These are phyloP conservation scores for Monarcha castaneiventris DNA, from an alignment of 2,113 vertebrate genomes.

Conservation along the genomic window DNA sequence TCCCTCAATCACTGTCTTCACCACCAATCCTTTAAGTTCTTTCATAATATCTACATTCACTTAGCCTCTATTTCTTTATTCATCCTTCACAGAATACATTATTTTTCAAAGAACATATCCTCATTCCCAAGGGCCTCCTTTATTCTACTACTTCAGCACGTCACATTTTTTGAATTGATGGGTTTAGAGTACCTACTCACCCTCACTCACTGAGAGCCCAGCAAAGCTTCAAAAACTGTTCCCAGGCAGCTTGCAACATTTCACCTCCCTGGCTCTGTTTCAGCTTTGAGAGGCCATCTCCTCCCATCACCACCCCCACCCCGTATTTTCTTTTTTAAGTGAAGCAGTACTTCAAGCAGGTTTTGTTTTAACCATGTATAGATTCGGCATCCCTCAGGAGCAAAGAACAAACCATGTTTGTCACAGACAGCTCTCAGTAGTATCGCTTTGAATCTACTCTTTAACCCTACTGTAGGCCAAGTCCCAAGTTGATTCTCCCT, in stretches of 20 bases:
- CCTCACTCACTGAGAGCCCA: background rate
- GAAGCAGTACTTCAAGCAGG: background rate
- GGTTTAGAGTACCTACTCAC: background rate
- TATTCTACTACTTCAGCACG: background rate
- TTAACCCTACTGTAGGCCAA: background rate
- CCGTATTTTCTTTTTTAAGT: background rate
- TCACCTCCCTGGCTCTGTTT: background rate
- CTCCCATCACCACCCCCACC: background rate
- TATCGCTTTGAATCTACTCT: background rate
- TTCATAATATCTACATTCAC: background rate
- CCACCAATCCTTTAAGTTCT: background rate
- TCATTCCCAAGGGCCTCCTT: background rate
- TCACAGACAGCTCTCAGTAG: background rate
- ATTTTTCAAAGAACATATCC: background rate
- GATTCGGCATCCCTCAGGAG: background rate
- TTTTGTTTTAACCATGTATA: background rate
- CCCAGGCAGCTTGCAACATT: background rate
- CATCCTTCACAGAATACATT: background rate
- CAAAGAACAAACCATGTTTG: background rate
- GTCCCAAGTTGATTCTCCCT: fast-evolving
- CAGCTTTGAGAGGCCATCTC: background rate
- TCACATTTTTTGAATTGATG: background rate
- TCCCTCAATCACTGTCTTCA: background rate
- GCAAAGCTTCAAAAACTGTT: background rate
- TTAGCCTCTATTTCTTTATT: background rate